Percentiles rank a stretch among this genome's conserved stretches.
Conservation (phyloP, 1,140 invertebrate genomes). For the Holcopasites calliopsidis region DNA sequence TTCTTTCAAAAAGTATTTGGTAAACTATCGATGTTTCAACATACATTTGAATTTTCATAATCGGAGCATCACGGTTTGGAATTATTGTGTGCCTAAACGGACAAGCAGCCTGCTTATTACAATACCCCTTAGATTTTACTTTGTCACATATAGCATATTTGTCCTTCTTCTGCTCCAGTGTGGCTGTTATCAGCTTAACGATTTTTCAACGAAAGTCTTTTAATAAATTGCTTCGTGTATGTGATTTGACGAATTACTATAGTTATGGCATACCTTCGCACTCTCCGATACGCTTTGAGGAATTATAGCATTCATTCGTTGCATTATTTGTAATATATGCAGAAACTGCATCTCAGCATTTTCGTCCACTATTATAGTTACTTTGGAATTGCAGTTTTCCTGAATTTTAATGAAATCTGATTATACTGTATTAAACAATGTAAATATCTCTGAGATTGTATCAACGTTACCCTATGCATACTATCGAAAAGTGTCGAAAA, state of each 20-base stretch:
- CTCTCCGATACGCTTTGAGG: conserved; percentile 47
- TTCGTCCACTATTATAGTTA: conserved; percentile 73
- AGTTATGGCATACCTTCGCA: conserved; percentile 55
- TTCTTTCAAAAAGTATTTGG: not conserved
- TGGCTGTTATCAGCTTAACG: conserved; percentile 61
- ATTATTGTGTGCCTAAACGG: conserved; percentile 70
- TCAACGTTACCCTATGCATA: conserved; percentile 37
- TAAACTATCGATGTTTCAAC: not conserved
- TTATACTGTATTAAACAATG: not conserved
- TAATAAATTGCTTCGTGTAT: not conserved
- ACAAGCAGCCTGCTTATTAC: conserved; percentile 64
- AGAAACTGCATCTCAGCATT: conserved; percentile 70
- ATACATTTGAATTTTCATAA: conserved; percentile 64
- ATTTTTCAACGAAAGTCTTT: conserved; percentile 20
- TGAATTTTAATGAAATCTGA: conserved; percentile 41
- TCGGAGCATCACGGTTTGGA: conserved; percentile 65
- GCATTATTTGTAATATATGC: conserved; percentile 69
- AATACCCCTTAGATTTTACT: conserved; percentile 73
- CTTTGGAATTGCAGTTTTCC: conserved; percentile 60
- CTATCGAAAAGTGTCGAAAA: conserved; percentile 74
- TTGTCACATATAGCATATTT: conserved; percentile 70
- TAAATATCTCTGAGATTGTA: not conserved
- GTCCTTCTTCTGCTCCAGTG: conserved; percentile 66
- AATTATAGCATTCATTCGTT: conserved; percentile 66
- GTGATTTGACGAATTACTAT: not conserved